Evolutionary conservation across 2,113 vertebrate genomes (phyloP).

Genomic region (Neodontobutis hainanensis): DNA sequence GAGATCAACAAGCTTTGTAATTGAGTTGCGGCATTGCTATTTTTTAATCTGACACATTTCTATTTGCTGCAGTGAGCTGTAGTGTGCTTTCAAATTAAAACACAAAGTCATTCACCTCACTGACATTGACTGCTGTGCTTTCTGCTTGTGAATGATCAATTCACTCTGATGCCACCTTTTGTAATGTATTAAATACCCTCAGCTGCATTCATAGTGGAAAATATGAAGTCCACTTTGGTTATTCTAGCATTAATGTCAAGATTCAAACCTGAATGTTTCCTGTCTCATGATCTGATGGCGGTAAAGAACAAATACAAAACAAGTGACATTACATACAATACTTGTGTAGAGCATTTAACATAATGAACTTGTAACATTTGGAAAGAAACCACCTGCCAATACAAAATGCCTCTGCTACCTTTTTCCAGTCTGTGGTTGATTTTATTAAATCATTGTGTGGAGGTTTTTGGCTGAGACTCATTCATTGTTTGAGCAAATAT

Average conservation of each 20-base stretch:
- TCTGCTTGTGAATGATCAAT: slow-evolving; percentile 31
- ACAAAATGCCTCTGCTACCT: slow-evolving; percentile 65
- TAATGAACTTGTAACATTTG: slow-evolving; percentile 62
- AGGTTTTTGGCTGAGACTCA: slow-evolving; percentile 43
- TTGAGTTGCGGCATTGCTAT: not conserved
- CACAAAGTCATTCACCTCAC: slow-evolving; percentile 4
- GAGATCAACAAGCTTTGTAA: not conserved
- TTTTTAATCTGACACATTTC: not conserved
- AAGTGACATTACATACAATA: slow-evolving; percentile 21
- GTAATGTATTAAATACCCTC: slow-evolving; percentile 15
- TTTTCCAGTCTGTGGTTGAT: slow-evolving; percentile 70
- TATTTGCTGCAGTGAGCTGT: not conserved
- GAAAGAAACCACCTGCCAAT: slow-evolving; percentile 52
- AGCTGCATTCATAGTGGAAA: slow-evolving; percentile 8
- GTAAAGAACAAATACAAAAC: slow-evolving; percentile 19
- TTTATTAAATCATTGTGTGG: slow-evolving; percentile 75
- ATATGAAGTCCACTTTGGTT: slow-evolving; percentile 15
- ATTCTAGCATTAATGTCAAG: slow-evolving; percentile 11
- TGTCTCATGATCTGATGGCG: slow-evolving; percentile 32
- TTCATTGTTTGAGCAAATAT: not conserved
- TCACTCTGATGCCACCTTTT: slow-evolving; percentile 18
- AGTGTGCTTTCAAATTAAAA: not conserved
- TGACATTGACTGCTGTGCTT: slow-evolving; percentile 21
- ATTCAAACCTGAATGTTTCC: slow-evolving; percentile 34
- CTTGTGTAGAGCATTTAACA: slow-evolving; percentile 37